Percentiles rank a stretch among this genome's conserved stretches.
These are phyloP conservation scores for Tholera decimalis DNA, from an alignment of 2,888 invertebrate species.

Conservation along the genomic window DNA sequence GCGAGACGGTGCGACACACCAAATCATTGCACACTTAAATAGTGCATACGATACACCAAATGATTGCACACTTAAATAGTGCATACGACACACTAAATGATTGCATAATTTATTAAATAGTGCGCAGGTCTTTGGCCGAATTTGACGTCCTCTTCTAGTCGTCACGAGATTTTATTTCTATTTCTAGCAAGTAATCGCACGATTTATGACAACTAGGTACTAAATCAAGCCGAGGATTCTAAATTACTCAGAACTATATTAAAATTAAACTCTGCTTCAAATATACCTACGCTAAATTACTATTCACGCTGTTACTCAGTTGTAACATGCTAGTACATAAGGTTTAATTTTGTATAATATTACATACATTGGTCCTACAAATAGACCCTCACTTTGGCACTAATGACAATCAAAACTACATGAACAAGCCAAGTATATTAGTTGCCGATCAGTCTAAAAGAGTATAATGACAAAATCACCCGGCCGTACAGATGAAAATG, in stretches of 20 bases:
- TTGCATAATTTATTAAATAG: neutral
- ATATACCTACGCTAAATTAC: neutral
- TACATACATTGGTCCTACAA: neutral
- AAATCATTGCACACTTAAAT: neutral
- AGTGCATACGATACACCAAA: slow-evolving; percentile 28
- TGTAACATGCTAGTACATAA: neutral
- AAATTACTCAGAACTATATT: neutral
- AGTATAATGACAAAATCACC: slow-evolving; percentile 2
- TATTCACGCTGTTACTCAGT: neutral
- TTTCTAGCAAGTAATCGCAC: neutral
- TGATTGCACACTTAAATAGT: neutral
- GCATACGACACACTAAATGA: slow-evolving; percentile 27
- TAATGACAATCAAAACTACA: slow-evolving; percentile 39
- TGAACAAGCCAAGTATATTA: slow-evolving; percentile 57
- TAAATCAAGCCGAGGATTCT: neutral
- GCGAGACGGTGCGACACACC: slow-evolving; percentile 41
- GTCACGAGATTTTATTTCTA: no score
- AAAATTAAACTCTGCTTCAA: neutral
- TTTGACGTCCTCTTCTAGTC: neutral
- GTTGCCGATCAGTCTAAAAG: slow-evolving; percentile 17
- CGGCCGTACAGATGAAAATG: slow-evolving; percentile 16
- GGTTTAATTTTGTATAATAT: neutral
- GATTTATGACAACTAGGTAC: neutral
- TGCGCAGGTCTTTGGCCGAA: neutral
- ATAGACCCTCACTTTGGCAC: neutral